Evolutionary conservation across 1,140 invertebrate genomes (phyloP), one percentile per base, ranked within the genome.

Genomic region (Euwallacea similis): DNA sequence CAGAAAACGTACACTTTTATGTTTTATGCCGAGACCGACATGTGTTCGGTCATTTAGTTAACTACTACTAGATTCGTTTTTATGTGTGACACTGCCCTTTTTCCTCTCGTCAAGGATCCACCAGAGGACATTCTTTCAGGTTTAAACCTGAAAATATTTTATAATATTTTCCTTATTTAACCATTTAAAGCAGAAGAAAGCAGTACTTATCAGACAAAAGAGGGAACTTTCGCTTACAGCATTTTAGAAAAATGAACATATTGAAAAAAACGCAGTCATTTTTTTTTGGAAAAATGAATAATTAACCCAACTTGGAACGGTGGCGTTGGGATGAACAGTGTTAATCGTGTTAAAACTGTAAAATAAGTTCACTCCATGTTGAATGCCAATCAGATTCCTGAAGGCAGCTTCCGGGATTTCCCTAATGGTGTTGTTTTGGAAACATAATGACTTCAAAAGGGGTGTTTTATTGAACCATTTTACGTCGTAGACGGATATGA

Each of bases 361-460:
- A 53, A 66, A 66, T 60, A 66, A 44, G 60, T 66, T 61, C 21
- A 60, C 11, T 8, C 16, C 46, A 21, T 44, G 65, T 21, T 16
- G 43, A 7, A 15, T 59, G 63, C 61, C 70, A 53, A 66, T 71
- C 61, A 71, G 15, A 44, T 71, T 71, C 16, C 58, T 50, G 44
- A 71, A 71, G 42, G 59, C 63, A 7, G 9, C 54, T 42, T 66
- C 64, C 50, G 70, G 56, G 7, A 66, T 41, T 10, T 46, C 43
- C 13, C 33, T 66, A 64, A 71, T 61, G 50, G 59, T 64, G 55
- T 71, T 71, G 50, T 71, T 71, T 66, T 71, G 46, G 53, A 71
- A 66, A 62, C 66, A 16, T 58, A 71, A 66, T 16, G 60, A 54
- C 21, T 46, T 53, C 42, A 71, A 16, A n/a, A 60, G 15, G 21